These are phyloP conservation scores for Plectus sambesii DNA, from an alignment of 1,140 invertebrate genomes.

Conservation along the genomic window DNA sequence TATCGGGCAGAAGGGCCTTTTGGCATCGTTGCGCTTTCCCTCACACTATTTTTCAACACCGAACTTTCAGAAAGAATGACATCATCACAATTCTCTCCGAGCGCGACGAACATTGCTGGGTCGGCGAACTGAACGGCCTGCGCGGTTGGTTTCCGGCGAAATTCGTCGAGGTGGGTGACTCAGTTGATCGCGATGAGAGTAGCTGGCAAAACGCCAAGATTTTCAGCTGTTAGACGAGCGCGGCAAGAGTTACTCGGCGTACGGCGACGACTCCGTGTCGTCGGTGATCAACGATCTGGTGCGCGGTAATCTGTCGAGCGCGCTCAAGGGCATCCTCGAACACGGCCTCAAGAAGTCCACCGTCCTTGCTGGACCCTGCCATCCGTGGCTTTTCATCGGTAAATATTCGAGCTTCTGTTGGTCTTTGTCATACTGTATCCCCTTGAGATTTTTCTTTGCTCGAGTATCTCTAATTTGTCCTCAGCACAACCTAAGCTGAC, in stretches of 20 bases:
- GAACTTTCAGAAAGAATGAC: constrained; percentile 33
- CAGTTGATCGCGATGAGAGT: constrained; percentile 9
- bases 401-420: constrained; percentile 59
- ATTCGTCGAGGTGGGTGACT: constrained; percentile 36
- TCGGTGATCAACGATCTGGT: constrained; percentile 92
- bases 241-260: constrained; percentile 81
- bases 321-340: constrained; percentile 82
- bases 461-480: too few relatives aligned
- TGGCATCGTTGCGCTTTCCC: too few relatives aligned
- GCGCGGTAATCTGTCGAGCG: constrained; percentile 74
- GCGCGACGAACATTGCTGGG: constrained; percentile 99
- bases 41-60: too few relatives aligned
- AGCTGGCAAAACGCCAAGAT: neutral
- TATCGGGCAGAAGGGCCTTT: too few relatives aligned
- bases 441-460: too few relatives aligned
- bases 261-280: constrained; percentile 90
- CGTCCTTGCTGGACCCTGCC: constrained; percentile 67
- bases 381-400: constrained; percentile 98
- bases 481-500: too few relatives aligned
- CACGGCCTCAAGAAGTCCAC: constrained; percentile 81
- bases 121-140: constrained; percentile 92
- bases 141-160: constrained; percentile 94
- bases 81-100: constrained; percentile 68
- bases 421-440: neutral
- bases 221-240: constrained; percentile 77